A percentile compares a stretch with the other conserved stretches of the same genome.
These are phyloP conservation scores for Sphenopsis melanotis DNA, from an alignment of 2,797 vertebrate genomes.

Conservation along the genomic window DNA sequence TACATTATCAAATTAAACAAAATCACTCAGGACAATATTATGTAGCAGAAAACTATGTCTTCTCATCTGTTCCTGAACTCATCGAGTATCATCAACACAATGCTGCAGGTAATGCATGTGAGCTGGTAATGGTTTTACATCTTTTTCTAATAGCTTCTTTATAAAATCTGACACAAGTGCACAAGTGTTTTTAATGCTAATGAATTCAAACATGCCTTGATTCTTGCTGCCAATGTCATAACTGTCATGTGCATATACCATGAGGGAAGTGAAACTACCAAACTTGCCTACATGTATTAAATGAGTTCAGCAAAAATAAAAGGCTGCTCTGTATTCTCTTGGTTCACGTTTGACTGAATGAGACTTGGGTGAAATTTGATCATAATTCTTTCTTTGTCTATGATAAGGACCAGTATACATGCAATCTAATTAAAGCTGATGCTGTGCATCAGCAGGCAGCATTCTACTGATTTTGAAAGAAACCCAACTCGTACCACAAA, in stretches of 20 bases:
- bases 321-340: neutral
- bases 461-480: neutral
- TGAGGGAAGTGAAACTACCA: neutral
- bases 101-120: conserved; percentile 78
- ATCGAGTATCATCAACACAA: conserved; percentile 88
- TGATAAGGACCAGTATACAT: neutral
- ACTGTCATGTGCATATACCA: neutral
- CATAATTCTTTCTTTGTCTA: neutral
- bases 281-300: neutral
- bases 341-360: neutral
- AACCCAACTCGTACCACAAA: accelerated
- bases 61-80: conserved; percentile 81
- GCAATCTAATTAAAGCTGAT: neutral
- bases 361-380: neutral
- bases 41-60: conserved; percentile 83
- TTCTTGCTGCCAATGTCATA: neutral
- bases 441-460: neutral
- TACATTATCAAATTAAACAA: conserved; percentile 87
- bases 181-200: neutral
- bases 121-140: neutral
- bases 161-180: neutral
- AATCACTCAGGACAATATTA: conserved; percentile 76
- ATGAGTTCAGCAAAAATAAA: neutral
- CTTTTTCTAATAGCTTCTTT: neutral
- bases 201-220: neutral